Evolutionary conservation across 2,113 vertebrate species (phyloP), one percentile per base, ranked within the genome.

Genomic region (Pogonocichla stellata): DNA sequence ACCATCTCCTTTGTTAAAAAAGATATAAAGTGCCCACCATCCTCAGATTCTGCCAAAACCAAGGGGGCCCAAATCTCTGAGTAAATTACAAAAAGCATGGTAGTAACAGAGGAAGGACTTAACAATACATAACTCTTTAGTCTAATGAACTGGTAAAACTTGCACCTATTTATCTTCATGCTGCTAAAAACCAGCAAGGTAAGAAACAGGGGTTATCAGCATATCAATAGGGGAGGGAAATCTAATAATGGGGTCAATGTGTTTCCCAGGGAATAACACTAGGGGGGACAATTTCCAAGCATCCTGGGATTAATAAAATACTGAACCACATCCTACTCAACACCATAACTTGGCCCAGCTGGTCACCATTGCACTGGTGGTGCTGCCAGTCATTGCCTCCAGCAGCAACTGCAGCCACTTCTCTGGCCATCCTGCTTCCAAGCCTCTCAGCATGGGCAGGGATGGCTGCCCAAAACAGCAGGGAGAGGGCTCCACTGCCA

Each of bases 341-440:
- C 25, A 73, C 11, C 26, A 24, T 5, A 5, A 2, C 13, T 9
- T 31, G 34, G 26, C 8, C 43, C 43, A 33, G 38, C 3, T 40
- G 20, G 33, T 56, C 5, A 2, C 14, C 0, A 0, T 24, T 45
- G 14, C 13, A 24, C 24, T 2, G 3, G 69, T 20, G 34, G 20
- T 26, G 19, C 45, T 20, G 14, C 22, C 62, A 70, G 19, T 15
- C 62, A 33, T 4, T 5, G 0, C 26, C 36, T 64, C 24, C 40
- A 75, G 9, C 28, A 54, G 29, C 23, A 43, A 26, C 42, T 2
- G 2, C 62, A 88, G 57, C 20, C 4, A 0, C 13, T 69, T 75
- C 24, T 57, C 36, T n/a, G 61, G 1, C 17, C 19, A 43, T 38
- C 16, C 25, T 72, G 28, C 5, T 4, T 42, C 62, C 19, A 33